These are phyloP conservation scores for Spicauda simplicius DNA, from an alignment of 2,888 invertebrate genomes.

Conservation along the genomic window DNA sequence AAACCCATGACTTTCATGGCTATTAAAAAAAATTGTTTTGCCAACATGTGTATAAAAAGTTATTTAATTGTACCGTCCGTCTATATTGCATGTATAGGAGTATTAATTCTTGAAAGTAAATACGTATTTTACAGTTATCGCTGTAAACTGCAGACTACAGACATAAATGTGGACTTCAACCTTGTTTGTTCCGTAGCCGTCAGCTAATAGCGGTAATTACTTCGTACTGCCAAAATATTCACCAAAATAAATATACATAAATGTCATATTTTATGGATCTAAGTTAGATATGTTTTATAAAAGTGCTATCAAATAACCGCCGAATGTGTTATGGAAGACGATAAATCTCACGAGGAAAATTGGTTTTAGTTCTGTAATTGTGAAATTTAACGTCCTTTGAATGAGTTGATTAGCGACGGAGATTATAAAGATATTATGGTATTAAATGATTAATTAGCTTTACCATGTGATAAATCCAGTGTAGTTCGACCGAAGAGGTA, in stretches of 20 bases:
- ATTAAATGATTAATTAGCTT: too few relatives aligned
- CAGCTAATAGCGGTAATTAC: neutral
- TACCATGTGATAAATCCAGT: too few relatives aligned
- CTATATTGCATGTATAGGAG: neutral
- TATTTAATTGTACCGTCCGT: too few relatives aligned
- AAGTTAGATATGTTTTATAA: too few relatives aligned
- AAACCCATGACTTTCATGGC: too few relatives aligned
- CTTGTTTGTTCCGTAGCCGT: constrained; percentile 1
- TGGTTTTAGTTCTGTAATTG: constrained; percentile 1
- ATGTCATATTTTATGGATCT: neutral
- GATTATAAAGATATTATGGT: neutral
- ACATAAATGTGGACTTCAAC: neutral
- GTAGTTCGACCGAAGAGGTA: too few relatives aligned
- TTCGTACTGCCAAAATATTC: neutral
- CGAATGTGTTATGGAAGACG: neutral
- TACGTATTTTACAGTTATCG: neutral
- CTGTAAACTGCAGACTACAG: neutral
- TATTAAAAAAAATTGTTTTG: too few relatives aligned
- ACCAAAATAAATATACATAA: neutral
- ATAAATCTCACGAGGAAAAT: neutral
- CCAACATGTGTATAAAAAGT: too few relatives aligned
- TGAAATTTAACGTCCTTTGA: neutral
- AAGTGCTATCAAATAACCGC: neutral
- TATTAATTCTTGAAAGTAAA: neutral
- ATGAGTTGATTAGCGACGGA: neutral